A percentile compares a stretch with the other conserved stretches of the same genome.
Evolutionary conservation across 2,113 vertebrate species (phyloP).

Genomic region (Bucco capensis): DNA sequence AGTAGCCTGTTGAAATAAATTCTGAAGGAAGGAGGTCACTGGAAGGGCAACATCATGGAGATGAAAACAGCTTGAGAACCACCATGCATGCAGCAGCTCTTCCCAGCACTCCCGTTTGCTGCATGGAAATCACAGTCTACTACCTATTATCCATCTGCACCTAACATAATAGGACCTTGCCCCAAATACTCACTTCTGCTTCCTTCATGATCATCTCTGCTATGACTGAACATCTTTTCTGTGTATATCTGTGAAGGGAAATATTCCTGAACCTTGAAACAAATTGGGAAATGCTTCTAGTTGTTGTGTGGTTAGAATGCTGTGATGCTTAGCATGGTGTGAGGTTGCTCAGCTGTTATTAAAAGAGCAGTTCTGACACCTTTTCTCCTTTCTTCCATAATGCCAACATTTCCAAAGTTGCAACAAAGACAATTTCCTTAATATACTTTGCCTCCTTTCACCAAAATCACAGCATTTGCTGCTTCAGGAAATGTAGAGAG

Average conservation of each 20-base stretch:
- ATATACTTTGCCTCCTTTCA: not conserved
- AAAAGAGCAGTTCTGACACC: slow-evolving; percentile 8
- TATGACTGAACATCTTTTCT: not conserved
- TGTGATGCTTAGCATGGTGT: slow-evolving; percentile 26
- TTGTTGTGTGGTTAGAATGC: slow-evolving; percentile 2
- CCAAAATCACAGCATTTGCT: slow-evolving; percentile 11
- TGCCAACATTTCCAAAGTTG: not conserved
- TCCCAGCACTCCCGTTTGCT: slow-evolving; percentile 12
- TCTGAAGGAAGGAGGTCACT: slow-evolving; percentile 1
- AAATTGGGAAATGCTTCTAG: slow-evolving; percentile 19
- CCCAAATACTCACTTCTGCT: not conserved
- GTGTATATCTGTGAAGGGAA: not conserved
- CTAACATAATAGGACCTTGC: not conserved
- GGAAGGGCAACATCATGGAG: not conserved
- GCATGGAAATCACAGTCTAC: not conserved
- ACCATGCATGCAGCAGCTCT: not conserved
- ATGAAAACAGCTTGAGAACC: slow-evolving; percentile 38
- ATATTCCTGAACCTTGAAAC: not conserved
- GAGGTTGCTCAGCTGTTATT: slow-evolving; percentile 37
- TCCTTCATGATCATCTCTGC: not conserved
- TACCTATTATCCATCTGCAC: slow-evolving; percentile 48
- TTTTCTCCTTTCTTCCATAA: slow-evolving; percentile 13
- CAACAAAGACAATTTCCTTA: not conserved
- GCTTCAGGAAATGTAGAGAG: slow-evolving; percentile 28
- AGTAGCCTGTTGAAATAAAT: not conserved